A percentile compares a stretch with the other conserved stretches of the same genome.
phyloP scores from a whole-genome alignment of 1,140 invertebrate species.

The Drosophila fuyamai region DNA sequence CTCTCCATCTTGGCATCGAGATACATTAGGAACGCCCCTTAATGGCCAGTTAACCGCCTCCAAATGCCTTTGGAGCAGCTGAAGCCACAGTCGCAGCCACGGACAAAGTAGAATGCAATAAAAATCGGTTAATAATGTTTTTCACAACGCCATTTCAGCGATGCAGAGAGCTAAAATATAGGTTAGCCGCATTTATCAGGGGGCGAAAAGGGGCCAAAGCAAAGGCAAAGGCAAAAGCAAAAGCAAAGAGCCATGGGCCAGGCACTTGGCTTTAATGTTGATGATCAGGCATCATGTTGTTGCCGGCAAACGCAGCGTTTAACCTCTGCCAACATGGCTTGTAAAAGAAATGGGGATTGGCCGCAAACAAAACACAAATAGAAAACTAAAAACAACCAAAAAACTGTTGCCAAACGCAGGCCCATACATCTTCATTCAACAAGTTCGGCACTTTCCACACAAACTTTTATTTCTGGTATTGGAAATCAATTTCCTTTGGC shows the following conservation, averaged over 20 bases:
- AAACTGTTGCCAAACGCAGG: constrained; percentile 9
- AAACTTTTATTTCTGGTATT: constrained; percentile 28
- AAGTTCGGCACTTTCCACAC: constrained; percentile 13
- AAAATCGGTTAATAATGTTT: constrained; percentile 82
- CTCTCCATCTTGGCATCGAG: constrained; percentile 45
- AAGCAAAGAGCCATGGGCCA: constrained; percentile 36
- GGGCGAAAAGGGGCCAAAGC: constrained; percentile 5
- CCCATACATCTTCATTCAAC: constrained; percentile 46
- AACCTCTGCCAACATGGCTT: constrained; percentile 57
- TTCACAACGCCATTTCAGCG: constrained; percentile 79
- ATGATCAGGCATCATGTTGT: constrained; percentile 61
- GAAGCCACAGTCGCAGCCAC: constrained; percentile 19
- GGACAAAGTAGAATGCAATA: constrained; percentile 64
- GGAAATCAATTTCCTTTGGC: constrained; percentile 50
- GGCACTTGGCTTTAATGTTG: constrained; percentile 60
- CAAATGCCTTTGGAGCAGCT: constrained; percentile 60
- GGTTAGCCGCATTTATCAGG: constrained; percentile 66
- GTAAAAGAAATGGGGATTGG: constrained; percentile 22
- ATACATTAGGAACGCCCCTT: constrained; percentile 80
- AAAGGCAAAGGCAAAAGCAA: constrained; percentile 1
- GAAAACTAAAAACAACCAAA: constrained; percentile 1
- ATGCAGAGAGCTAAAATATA: constrained; percentile 69
- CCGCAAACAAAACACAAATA: constrained; percentile 8
- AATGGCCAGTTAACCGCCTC: constrained; percentile 81
- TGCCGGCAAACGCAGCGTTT: constrained; percentile 61